phyloP scores from a whole-genome alignment of 2,888 invertebrate genomes.

The Agrochola macilenta region DNA sequence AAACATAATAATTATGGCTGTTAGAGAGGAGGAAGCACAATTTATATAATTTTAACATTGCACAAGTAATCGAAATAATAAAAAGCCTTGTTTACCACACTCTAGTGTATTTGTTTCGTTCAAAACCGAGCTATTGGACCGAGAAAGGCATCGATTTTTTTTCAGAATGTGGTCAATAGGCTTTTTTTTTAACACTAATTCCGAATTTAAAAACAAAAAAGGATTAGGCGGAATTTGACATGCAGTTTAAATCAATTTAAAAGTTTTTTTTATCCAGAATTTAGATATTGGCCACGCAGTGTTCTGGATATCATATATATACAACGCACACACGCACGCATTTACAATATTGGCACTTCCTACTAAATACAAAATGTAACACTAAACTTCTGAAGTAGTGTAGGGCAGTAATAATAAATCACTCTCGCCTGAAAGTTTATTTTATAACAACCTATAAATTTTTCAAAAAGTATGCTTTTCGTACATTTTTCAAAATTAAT shows the following conservation, averaged over 20 bases:
- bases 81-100: neutral
- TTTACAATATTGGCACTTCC: too few relatives aligned
- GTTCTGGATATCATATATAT: too few relatives aligned
- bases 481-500: too few relatives aligned
- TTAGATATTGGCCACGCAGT: too few relatives aligned
- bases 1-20: conserved; percentile 20
- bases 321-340: too few relatives aligned
- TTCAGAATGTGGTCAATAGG: neutral
- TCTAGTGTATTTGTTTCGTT: neutral
- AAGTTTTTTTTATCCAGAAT: too few relatives aligned
- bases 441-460: too few relatives aligned
- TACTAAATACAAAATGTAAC: too few relatives aligned
- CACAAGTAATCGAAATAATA: neutral
- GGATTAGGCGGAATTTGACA: conserved; percentile 59
- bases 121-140: neutral
- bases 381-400: too few relatives aligned
- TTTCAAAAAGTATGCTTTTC: too few relatives aligned
- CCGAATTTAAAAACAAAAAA: neutral
- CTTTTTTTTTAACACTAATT: neutral
- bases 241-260: neutral
- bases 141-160: neutral
- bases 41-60: conserved; percentile 7
- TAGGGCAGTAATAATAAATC: too few relatives aligned
- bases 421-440: too few relatives aligned
- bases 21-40: neutral